Conservation (phyloP, 2,797 vertebrate genomes). For the Enteromius argenteus region DNA sequence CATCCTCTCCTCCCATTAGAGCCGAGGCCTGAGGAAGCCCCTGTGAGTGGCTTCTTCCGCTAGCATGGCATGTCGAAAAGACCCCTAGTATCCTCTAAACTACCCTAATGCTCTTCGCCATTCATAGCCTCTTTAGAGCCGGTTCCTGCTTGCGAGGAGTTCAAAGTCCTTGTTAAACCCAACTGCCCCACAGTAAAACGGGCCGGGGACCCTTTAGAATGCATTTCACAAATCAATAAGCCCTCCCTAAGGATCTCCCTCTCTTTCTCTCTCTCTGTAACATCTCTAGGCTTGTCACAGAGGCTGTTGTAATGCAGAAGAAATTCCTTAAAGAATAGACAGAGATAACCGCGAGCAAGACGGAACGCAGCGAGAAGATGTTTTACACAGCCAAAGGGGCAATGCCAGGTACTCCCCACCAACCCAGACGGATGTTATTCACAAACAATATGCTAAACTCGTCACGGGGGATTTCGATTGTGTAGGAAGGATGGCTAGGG, state of each 20-base stretch:
- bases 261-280: conserved; percentile 43
- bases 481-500: conserved; percentile 70
- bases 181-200: conserved; percentile 69
- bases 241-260: conserved; percentile 57
- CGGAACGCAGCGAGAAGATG: conserved; percentile 79
- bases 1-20: conserved; percentile 78
- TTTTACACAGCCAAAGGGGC: conserved; percentile 82
- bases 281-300: conserved; percentile 65
- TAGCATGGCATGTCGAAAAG: conserved; percentile 55
- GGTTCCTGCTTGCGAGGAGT: conserved; percentile 65
- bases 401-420: conserved; percentile 70
- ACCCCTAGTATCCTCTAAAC: conserved; percentile 69
- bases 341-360: conserved; percentile 76
- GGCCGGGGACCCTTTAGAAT: conserved; percentile 75
- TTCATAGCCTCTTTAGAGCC: conserved; percentile 55
- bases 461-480: conserved; percentile 77
- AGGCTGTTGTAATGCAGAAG: conserved; percentile 63
- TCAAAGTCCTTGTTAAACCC: conserved; percentile 75
- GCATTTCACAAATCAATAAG: conserved; percentile 75
- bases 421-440: conserved; percentile 78
- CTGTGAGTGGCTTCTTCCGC: conserved; percentile 63
- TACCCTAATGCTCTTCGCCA: conserved; percentile 70
- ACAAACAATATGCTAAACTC: conserved; percentile 80
- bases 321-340: conserved; percentile 75
- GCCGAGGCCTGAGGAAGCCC: conserved; percentile 72